Evolutionary conservation across 1,140 invertebrate species (phyloP).

Genomic region (Nomia melanderi): DNA sequence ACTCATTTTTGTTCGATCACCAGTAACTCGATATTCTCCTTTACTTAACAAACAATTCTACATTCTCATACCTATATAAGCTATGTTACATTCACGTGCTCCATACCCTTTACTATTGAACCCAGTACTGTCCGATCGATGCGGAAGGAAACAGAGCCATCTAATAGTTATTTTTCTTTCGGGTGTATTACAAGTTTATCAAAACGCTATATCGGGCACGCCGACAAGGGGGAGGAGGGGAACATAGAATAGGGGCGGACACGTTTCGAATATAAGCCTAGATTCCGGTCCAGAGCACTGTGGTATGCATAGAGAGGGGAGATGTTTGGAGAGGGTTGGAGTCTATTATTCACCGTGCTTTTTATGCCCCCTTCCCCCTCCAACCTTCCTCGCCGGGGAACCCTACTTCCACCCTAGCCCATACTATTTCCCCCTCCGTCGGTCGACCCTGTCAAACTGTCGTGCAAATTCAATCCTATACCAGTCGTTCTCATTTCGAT

Average conservation of each 20-base stretch:
- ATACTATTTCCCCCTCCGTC: conserved; percentile 56
- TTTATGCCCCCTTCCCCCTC: conserved; percentile 68
- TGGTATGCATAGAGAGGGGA: conserved; percentile 72
- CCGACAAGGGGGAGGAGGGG: conserved; percentile 12
- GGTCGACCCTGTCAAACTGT: conserved; percentile 75
- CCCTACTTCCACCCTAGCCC: conserved; percentile 28
- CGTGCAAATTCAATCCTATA: conserved; percentile 76
- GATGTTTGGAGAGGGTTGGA: conserved; percentile 78
- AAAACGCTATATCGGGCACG: conserved; percentile 53
- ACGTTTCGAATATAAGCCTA: conserved; percentile 67
- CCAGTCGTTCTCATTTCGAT: conserved; percentile 77
- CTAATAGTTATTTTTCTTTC: conserved; percentile 49
- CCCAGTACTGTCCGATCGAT: no score
- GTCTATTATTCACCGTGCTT: conserved; percentile 80
- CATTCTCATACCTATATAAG: no score
- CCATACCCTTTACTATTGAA: no score
- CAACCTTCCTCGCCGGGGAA: background rate
- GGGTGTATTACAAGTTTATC: conserved; percentile 65
- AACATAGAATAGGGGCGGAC: conserved; percentile 22
- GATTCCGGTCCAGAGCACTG: conserved; percentile 66
- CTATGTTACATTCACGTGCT: no score
- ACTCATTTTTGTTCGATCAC: no score
- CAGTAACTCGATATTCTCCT: no score
- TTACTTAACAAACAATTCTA: no score
- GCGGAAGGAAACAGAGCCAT: background rate